Evolutionary conservation across 2,797 vertebrate species (phyloP).

Genomic region (Columba guinea): DNA sequence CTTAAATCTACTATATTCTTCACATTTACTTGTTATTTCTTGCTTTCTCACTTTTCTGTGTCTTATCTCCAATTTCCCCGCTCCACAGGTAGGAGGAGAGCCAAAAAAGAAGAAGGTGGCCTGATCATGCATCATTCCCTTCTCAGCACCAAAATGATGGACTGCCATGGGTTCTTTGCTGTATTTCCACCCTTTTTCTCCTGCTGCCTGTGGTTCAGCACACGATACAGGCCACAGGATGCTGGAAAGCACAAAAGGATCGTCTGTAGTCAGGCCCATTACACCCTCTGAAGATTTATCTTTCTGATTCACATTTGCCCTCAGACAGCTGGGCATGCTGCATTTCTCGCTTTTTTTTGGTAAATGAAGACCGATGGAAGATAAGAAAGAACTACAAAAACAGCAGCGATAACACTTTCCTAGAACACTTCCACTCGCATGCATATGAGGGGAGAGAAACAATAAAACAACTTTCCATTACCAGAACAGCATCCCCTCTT

Average conservation of each 20-base stretch:
- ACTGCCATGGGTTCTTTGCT: not conserved
- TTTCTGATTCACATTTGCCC: not conserved
- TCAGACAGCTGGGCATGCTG: conserved; percentile 27
- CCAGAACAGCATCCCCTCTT: conserved; percentile 49
- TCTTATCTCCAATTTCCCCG: not conserved
- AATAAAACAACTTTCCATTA: conserved; percentile 69
- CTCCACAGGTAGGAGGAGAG: not conserved
- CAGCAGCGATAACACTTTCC: conserved; percentile 4
- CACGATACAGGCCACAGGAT: not conserved
- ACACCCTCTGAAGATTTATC: conserved; percentile 31
- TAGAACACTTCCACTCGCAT: not conserved
- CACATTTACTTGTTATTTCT: not conserved
- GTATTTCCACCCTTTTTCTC: not conserved
- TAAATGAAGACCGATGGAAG: conserved; percentile 40
- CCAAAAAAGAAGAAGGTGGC: not conserved
- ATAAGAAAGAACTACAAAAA: conserved; percentile 41
- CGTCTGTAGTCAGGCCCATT: conserved; percentile 29
- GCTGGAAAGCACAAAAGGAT: not conserved
- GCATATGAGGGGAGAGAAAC: conserved; percentile 14
- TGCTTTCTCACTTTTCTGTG: not conserved
- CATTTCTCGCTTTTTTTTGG: conserved; percentile 32
- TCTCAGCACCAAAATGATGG: not conserved
- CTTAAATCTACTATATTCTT: not conserved
- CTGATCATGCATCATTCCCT: not conserved
- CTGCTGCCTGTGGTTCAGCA: not conserved